Base-by-base conservation (phyloP, 2,888 invertebrate genomes). In the Bellardia pandia region DNA sequence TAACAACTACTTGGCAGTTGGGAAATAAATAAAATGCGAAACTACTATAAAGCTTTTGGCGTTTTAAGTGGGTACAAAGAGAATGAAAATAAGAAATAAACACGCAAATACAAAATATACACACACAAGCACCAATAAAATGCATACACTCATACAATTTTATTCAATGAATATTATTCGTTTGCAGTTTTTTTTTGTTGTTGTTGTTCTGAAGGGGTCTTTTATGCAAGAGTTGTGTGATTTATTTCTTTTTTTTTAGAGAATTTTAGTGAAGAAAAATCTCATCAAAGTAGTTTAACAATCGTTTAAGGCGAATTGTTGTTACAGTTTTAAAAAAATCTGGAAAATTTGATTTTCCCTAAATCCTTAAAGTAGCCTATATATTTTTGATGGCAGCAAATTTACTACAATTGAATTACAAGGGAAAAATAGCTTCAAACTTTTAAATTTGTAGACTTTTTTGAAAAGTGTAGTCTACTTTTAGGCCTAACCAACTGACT, bases 41-140 rank as follows among this genome's bases (percentile, higher is more conserved):
- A 56, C 14, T 58, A 30, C 5, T 37, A 23, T 23, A 72, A 66
- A 68, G 66, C 78, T 45, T 68, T 78, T 68, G 60, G 66, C 60
- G 74, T 66, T 78, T 84, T 58, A 66, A 45, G 64, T 53, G 53
- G 53, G 6, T 45, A 56, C 68, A 78, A 16, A 42, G n/a, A 42
- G 33, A 64, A 42, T 33, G 33, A 56, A 64, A 48, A 77, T 16
- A 56, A 76, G 45, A 78, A 66, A 66, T 42, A 71, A 62, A 62
- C 33, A 74, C 23, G 42, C 58, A 62, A 5, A 45, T 45, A 45
- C 45, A 5, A 13, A 33, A 2, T 3, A 51, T 51, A 16, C 5
- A 51, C 33, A 74, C 11, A 51, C 48, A 9, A 23, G 42, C 37
- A 60, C 72, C 40, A 30, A 42, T 9, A 58, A 40, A 56, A 3